Evolutionary conservation across 2,113 vertebrate genomes (phyloP).

Genomic region (Osmerus eperlanus): DNA sequence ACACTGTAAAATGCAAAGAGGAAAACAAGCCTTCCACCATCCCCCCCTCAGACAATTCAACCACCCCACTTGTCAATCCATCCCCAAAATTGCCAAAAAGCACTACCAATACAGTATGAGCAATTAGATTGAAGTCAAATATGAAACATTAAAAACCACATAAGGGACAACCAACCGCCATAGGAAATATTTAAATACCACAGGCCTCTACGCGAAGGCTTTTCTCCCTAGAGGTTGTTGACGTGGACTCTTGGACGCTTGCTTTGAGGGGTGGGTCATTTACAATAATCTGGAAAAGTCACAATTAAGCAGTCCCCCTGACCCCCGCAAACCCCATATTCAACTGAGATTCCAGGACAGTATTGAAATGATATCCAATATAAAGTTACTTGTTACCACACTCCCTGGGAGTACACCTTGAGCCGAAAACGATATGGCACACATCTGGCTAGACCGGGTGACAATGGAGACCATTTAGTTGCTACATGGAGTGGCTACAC

Average conservation of each 20-base stretch:
- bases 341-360: slow-evolving; percentile 49
- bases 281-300: slow-evolving; percentile 75
- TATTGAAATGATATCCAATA: slow-evolving; percentile 49
- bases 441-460: slow-evolving; percentile 53
- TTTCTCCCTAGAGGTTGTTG: slow-evolving; percentile 60
- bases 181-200: slow-evolving; percentile 61
- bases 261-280: slow-evolving; percentile 47
- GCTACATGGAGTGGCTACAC: slow-evolving; percentile 52
- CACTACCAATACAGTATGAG: slow-evolving; percentile 39
- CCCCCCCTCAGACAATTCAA: slow-evolving; percentile 46
- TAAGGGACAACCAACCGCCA: slow-evolving; percentile 40
- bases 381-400: slow-evolving; percentile 61
- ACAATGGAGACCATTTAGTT: slow-evolving; percentile 42
- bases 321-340: slow-evolving; percentile 53
- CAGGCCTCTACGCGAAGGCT: slow-evolving; percentile 54
- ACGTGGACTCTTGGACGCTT: slow-evolving; percentile 49
- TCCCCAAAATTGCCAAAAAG: slow-evolving; percentile 26
- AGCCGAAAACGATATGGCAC: slow-evolving; percentile 8
- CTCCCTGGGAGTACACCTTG: slow-evolving; percentile 42
- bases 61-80: slow-evolving; percentile 19
- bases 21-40: slow-evolving; percentile 54
- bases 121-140: slow-evolving; percentile 20
- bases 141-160: slow-evolving; percentile 32
- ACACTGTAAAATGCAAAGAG: slow-evolving; percentile 76
- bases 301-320: slow-evolving; percentile 66